These are phyloP conservation scores for Artibeus jamaicensis DNA, from an alignment of 2,797 vertebrate genomes.

Conservation along the genomic window DNA sequence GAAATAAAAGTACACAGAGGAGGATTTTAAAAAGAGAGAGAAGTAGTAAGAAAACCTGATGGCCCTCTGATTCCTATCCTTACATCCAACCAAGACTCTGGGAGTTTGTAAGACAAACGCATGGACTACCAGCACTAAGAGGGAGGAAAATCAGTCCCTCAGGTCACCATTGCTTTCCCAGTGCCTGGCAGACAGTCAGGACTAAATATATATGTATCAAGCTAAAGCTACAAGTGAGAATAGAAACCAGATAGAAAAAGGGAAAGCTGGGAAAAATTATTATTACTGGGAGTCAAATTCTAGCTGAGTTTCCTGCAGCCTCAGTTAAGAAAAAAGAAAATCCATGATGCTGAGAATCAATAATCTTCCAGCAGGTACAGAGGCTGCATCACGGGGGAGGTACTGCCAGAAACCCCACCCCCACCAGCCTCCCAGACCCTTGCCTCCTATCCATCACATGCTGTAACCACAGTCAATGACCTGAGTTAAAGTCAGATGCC, in stretches of 20 bases:
- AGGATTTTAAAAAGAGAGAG: background rate
- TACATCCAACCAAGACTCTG: background rate
- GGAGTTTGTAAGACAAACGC: background rate
- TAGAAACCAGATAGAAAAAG: background rate
- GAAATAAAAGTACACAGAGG: background rate
- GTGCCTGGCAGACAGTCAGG: background rate
- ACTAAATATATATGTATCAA: background rate
- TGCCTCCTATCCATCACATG: background rate
- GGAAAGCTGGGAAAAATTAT: background rate
- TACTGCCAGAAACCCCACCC: background rate
- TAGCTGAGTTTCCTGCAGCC: background rate
- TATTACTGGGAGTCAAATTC: background rate
- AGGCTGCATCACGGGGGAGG: background rate
- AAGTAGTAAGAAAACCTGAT: background rate
- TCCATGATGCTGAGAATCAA: background rate
- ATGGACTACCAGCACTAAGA: background rate
- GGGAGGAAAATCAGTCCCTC: background rate
- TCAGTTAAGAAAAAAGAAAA: background rate
- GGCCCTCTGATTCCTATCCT: background rate
- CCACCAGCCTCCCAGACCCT: background rate
- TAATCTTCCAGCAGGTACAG: background rate
- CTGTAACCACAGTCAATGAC: background rate
- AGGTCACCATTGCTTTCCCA: background rate
- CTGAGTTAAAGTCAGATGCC: background rate
- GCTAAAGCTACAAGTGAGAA: slow-evolving; percentile 1